Evolutionary conservation across 2,888 invertebrate genomes (phyloP).

Genomic region (Dinocampus coccinellae): DNA sequence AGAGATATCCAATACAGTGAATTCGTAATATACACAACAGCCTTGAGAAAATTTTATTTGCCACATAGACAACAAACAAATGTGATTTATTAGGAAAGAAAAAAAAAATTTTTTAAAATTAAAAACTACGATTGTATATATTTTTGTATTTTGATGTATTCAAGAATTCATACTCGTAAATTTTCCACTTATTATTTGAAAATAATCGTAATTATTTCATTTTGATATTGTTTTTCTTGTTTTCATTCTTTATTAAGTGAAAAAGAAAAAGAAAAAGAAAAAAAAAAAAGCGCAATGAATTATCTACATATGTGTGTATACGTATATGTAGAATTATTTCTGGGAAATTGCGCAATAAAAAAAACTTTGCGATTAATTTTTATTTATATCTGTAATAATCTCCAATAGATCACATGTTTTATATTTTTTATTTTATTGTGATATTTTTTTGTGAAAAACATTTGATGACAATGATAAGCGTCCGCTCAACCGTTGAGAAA

Average conservation of each 20-base stretch:
- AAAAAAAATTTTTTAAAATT: too few species aligned
- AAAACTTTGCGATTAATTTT: background rate
- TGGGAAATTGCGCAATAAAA: background rate
- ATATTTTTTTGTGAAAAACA: background rate
- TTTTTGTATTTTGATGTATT: background rate
- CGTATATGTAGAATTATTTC: background rate
- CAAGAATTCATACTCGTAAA: conserved; percentile 22
- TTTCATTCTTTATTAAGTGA: background rate
- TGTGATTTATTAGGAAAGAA: too few species aligned
- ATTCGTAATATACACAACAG: background rate
- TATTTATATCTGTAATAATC: background rate
- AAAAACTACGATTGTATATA: too few species aligned
- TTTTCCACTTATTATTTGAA: background rate
- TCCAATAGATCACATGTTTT: background rate
- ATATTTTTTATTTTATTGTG: background rate
- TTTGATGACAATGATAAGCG: conserved; percentile 16
- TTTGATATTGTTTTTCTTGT: background rate
- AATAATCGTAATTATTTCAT: background rate
- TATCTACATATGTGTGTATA: background rate
- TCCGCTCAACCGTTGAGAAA: conserved; percentile 1
- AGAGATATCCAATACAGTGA: background rate
- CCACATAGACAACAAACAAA: background rate
- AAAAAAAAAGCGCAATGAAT: background rate
- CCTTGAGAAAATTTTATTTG: conserved; percentile 4
- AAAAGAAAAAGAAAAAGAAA: background rate